Conservation (phyloP, 1,140 invertebrate species). For the Drosophila triauraria region DNA sequence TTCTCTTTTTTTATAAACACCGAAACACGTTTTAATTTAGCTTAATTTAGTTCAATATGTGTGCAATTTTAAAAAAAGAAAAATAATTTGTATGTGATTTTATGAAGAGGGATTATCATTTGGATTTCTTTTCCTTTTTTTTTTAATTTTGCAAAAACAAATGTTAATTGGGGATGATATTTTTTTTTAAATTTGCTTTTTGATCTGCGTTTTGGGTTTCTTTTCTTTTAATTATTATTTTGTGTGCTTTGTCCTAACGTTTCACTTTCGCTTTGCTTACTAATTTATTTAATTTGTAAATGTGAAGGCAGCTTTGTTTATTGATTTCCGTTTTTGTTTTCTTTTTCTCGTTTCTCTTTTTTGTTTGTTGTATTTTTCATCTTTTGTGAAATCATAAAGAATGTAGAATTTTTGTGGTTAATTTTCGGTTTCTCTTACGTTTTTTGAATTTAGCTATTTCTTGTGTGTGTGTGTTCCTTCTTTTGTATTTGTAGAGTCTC, state of each 20-base stretch:
- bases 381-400: conserved; percentile 60
- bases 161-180: conserved; percentile 1
- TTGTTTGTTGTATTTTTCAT: conserved; percentile 67
- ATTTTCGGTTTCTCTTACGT: conserved; percentile 28
- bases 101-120: conserved; percentile 1
- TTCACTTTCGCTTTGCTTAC: conserved; percentile 68
- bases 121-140: conserved; percentile 14
- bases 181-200: conserved; percentile 30
- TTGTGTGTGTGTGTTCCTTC: conserved; percentile 57
- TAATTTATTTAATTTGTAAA: conserved; percentile 84
- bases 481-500: conserved; percentile 50
- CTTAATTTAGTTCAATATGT: conserved; percentile 45
- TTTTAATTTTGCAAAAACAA: conserved; percentile 12
- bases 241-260: conserved; percentile 78
- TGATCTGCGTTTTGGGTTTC: conserved; percentile 55
- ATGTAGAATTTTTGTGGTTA: conserved; percentile 42
- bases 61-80: conserved; percentile 10
- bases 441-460: conserved; percentile 75
- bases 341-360: conserved; percentile 68
- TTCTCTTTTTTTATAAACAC: conserved; percentile 52
- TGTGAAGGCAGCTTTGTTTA: conserved; percentile 85
- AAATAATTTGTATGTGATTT: conserved; percentile 22
- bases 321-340: conserved; percentile 81
- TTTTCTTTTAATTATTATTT: conserved; percentile 74
- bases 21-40: conserved; percentile 69